Evolutionary conservation across 1,140 invertebrate species (phyloP), one percentile per base, ranked within the genome.

Genomic region (Bombus confusus): DNA sequence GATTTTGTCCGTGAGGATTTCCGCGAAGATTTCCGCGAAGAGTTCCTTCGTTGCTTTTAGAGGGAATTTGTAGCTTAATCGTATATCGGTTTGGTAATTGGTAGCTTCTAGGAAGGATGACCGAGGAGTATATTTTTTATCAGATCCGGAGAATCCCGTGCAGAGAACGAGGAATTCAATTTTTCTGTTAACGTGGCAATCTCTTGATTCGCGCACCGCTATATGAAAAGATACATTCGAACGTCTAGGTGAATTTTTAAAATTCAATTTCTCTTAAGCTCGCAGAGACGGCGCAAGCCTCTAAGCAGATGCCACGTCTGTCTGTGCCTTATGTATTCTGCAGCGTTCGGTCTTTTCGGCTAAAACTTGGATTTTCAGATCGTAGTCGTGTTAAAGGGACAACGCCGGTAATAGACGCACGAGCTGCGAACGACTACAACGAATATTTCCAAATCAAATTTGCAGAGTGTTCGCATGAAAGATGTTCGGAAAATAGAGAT

Each of bases 231-330:
- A 66, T 66, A 34, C 72, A 64, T 39, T 64, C 41, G 81, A 84
- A 71, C 59, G 31, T 37, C 37, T 28, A 74, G 57, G 82, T 78
- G 82, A 84, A 84, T 84, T 78, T 78, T 84, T 78, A 84, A 78
- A 84, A 84, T 84, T 71, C 82, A 78, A 84, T 84, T 78, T 84
- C 82, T 59, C 74, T 78, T 68, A 31, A 68, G 62, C 74, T 78
- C 28, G 37, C 43, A 9, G 5, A 57, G 52, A 34, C 43, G 28
- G 47, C 31, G 64, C 47, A 18, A 41, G n/a, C 39, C 37, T 62
- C 31, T 74, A 74, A 81, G 69, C 39, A 62, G 22, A 62, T 59
- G 69, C 52, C n/a, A n/a, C 57, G 57, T 34, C 31, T 28, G 39
- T 39, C 31, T 28, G 37, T 28, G 39, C 57, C 80, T 74, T n/a